Evolutionary conservation across 2,888 invertebrate genomes (phyloP).

Genomic region (Lepas anatifera): DNA sequence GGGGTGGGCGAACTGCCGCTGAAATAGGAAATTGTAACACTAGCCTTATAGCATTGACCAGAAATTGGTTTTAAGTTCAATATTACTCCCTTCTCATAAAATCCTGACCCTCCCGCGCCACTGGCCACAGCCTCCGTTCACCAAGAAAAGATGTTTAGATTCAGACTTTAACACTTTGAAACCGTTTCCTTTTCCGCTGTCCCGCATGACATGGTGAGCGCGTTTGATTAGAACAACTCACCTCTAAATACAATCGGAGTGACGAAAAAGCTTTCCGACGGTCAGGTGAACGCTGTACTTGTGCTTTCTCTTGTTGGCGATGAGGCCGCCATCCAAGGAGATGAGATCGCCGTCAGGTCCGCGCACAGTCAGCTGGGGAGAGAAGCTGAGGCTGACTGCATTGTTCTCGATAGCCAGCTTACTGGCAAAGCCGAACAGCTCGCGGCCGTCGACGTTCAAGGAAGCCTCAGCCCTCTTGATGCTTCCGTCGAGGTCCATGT

Average conservation of each 20-base stretch:
- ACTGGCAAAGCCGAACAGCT: not conserved
- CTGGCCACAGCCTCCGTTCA: too few relatives aligned
- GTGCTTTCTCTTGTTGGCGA: not conserved
- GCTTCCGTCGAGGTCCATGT: not conserved
- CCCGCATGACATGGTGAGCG: too few relatives aligned
- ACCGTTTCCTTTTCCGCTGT: too few relatives aligned
- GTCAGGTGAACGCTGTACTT: slow-evolving; percentile 10
- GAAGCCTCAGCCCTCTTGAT: not conserved
- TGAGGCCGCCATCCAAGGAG: not conserved
- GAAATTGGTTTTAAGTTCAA: too few relatives aligned
- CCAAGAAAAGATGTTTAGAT: too few relatives aligned
- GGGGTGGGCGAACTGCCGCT: too few relatives aligned
- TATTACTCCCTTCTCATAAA: too few relatives aligned
- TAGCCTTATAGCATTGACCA: too few relatives aligned
- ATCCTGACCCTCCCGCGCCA: too few relatives aligned
- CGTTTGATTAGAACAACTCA: too few relatives aligned
- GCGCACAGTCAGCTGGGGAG: not conserved
- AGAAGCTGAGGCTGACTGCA: not conserved
- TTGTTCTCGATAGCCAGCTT: not conserved
- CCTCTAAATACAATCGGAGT: not conserved
- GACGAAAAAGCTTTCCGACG: not conserved
- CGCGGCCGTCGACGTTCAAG: not conserved
- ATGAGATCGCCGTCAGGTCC: slow-evolving; percentile 6
- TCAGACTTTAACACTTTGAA: too few relatives aligned
- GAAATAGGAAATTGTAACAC: too few relatives aligned